Evolutionary conservation across 2,888 invertebrate genomes (phyloP), one percentile per base, ranked within the genome.

Genomic region (Oscheius myriophilus): DNA sequence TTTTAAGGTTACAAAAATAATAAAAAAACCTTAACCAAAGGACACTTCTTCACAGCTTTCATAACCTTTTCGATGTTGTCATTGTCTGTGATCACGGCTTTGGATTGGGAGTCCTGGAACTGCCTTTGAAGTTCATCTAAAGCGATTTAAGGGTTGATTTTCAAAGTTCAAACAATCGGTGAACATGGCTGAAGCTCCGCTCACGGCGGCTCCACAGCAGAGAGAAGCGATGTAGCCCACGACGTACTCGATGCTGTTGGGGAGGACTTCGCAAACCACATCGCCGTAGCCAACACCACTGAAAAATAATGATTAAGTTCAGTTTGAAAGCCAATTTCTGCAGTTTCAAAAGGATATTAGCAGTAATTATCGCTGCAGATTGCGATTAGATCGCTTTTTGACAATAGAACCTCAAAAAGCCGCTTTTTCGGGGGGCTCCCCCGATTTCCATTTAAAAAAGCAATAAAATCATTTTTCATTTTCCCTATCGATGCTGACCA

Each of bases 131-230:
- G 61, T 65, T 80, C 80, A 57, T 70, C 78, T 80, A 41, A 23
- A 75, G 57, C 18, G 21, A 11, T n/a, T 21, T 16, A n/a, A 23
- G 7, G 11, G 14, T 21, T 25, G 0, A 7, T 33, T 26, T n/a
- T 1, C 14, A 21, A 11, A 23, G 18, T 16, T 4, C 77, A 58
- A 53, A 82, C 82, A 75, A 53, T 81, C 73, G 25, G 82, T 82
- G 62, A 79, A 82, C 46, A 75, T 62, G 23, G 73, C 71, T 26
- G 79, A 82, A 12, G 82, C 82, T 2, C 78, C 78, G 49, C 75
- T 78, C 45, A 76, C 54, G 23, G 71, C 71, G 14, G 80, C 82
- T 11, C 82, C 82, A 42, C 69, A 73, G 18, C 67, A 42, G 16
- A 65, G 61, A 14, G 67, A 66, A n/a, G 76, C 79, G 25, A 73